Evolutionary conservation across 2,113 vertebrate genomes (phyloP).

Genomic region (Gymnarchus niloticus): DNA sequence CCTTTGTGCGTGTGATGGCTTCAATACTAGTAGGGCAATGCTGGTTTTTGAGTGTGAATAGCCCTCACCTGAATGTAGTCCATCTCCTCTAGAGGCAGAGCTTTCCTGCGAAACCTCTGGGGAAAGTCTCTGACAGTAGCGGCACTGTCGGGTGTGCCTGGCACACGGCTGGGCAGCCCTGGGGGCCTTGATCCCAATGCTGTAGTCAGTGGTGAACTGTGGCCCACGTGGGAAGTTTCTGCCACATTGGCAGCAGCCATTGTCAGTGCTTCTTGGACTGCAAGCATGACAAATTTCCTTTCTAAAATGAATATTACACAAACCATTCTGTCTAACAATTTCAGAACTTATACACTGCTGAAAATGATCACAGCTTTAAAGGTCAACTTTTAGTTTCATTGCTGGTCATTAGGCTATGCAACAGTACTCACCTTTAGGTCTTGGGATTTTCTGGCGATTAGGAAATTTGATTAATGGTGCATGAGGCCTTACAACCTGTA

Average conservation of each 20-base stretch:
- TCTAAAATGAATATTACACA: not conserved
- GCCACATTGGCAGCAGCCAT: constrained; percentile 33
- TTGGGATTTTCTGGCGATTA: constrained; percentile 44
- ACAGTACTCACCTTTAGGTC: constrained; percentile 56
- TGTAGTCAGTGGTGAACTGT: constrained; percentile 13
- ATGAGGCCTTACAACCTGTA: constrained; percentile 62
- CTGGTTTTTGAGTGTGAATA: not conserved
- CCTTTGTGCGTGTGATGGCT: not conserved
- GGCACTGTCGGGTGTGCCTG: constrained; percentile 55
- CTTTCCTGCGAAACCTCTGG: constrained; percentile 61
- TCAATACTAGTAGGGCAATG: not conserved
- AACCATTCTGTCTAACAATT: not conserved
- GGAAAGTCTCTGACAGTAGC: constrained; percentile 54
- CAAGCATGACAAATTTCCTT: not conserved
- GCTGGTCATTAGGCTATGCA: not conserved
- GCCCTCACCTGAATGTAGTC: constrained; percentile 64
- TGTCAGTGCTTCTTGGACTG: constrained; percentile 58
- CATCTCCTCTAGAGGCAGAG: constrained; percentile 57
- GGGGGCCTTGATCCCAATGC: constrained; percentile 41
- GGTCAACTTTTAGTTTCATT: not conserved
- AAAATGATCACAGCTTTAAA: not conserved
- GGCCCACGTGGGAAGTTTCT: not conserved
- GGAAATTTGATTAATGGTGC: constrained; percentile 69
- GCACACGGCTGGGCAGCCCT: constrained; percentile 35
- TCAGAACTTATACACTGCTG: not conserved